These are phyloP conservation scores for Calycopis cecrops DNA, from an alignment of 1,140 invertebrate genomes.

Conservation along the genomic window DNA sequence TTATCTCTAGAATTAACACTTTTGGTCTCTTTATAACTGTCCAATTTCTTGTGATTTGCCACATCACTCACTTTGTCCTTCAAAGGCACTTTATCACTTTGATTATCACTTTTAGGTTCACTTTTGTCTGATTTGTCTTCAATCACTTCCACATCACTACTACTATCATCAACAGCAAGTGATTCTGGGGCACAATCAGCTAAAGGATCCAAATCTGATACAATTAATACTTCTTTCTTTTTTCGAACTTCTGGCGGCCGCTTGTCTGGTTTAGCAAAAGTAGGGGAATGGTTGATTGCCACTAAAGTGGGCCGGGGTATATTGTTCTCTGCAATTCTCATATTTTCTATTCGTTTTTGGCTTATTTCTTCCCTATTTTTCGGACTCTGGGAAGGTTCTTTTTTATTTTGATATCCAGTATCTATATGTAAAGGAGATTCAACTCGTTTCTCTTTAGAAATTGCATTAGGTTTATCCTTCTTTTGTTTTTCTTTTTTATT, in stretches of 20 bases:
- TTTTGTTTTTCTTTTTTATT: slow-evolving; percentile 51
- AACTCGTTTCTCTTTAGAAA: slow-evolving; percentile 35
- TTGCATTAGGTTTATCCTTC: slow-evolving; percentile 32
- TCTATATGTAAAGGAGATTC: slow-evolving; percentile 50
- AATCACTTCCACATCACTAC: slow-evolving; percentile 61
- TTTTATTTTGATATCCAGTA: slow-evolving; percentile 40
- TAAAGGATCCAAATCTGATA: slow-evolving; percentile 56
- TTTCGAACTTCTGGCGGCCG: slow-evolving; percentile 56
- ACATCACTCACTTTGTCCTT: slow-evolving; percentile 48
- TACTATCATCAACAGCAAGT: slow-evolving; percentile 55
- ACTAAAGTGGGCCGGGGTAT: slow-evolving; percentile 52
- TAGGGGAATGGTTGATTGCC: slow-evolving; percentile 56
- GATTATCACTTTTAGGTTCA: slow-evolving; percentile 39
- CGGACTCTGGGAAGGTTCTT: slow-evolving; percentile 30
- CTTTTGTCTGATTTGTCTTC: slow-evolving; percentile 51
- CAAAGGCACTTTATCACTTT: slow-evolving; percentile 59
- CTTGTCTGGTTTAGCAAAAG: slow-evolving; percentile 61
- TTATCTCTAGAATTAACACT: slow-evolving; percentile 22
- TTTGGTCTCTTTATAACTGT: slow-evolving; percentile 37
- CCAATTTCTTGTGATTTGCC: slow-evolving; percentile 33
- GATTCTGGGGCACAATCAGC: slow-evolving; percentile 38
- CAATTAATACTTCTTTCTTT: slow-evolving; percentile 57
- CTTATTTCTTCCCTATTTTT: slow-evolving; percentile 39
- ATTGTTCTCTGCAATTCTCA: slow-evolving; percentile 54
- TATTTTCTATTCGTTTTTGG: slow-evolving; percentile 52